These are phyloP conservation scores for Drosophila niveifrons DNA, from an alignment of 2,888 invertebrate species.

Conservation along the genomic window DNA sequence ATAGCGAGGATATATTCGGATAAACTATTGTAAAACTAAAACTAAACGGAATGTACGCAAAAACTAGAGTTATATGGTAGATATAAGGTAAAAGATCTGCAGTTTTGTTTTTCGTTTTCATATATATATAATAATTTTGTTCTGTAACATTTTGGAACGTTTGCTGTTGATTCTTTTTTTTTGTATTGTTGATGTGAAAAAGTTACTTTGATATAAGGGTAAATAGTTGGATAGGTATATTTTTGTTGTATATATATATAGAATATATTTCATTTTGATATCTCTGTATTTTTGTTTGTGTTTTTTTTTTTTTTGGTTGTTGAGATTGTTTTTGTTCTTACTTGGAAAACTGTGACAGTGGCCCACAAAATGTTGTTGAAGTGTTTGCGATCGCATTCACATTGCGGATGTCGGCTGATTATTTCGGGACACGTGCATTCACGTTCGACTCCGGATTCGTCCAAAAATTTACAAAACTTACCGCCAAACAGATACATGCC, in stretches of 20 bases:
- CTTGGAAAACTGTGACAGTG: conserved; percentile 98
- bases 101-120: conserved; percentile 22
- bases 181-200: background rate
- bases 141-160: conserved; percentile 23
- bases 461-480: conserved; percentile 99
- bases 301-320: conserved; percentile 7
- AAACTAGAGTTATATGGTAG: conserved; percentile 41
- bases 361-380: conserved; percentile 99
- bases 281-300: conserved; percentile 28
- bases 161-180: conserved; percentile 37
- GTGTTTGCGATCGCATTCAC: conserved; percentile 98
- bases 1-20: conserved; percentile 10
- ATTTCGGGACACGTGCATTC: conserved; percentile 98
- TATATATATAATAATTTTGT: background rate
- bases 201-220: conserved; percentile 6
- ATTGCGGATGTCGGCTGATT: conserved; percentile 94
- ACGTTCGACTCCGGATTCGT: conserved; percentile 92
- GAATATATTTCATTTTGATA: conserved; percentile 5
- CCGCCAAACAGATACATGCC: conserved; percentile 99
- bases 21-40: conserved; percentile 51
- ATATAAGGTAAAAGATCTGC: conserved; percentile 38
- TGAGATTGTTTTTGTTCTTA: conserved; percentile 87
- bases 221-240: conserved; percentile 26
- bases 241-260: conserved; percentile 10
- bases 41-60: conserved; percentile 49